Base-by-base conservation (phyloP, 2,113 vertebrate genomes). In the Herpetotheres cachinnans region DNA sequence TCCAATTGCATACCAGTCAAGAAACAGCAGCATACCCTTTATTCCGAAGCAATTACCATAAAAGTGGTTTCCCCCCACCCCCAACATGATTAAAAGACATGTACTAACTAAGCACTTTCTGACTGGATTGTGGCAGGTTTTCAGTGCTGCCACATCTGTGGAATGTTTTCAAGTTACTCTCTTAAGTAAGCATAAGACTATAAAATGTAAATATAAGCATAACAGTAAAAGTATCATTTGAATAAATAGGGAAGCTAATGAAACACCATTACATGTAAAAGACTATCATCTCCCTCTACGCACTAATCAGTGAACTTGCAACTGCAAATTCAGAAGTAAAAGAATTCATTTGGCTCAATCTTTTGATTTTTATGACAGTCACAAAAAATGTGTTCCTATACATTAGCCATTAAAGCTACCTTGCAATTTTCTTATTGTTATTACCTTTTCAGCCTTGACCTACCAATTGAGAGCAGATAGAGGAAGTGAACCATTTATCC, bases 171-270 rank as follows among this genome's bases (percentile, higher is more conserved):
- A n/a, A 97, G 89, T 95, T 95, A 79, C 93, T 88, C 84, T 95
- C 91, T 97, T 97, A 95, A 97, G 95, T 94, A 97, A 96, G 96
- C 78, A 55, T 36, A 66, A 79, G 86, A 34, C 97, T 56, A 95
- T 97, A 95, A 97, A 96, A 91, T 82, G 91, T 94, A 95, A 96
- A 95, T 89, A 94, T 93, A 93, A 95, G 90, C 91, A 82, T 90
- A 93, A 86, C 73, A 96, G 81, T 94, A 87, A 97, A 92, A 93
- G 87, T 70, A 97, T 90, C 95, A 95, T 97, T 94, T 93, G 87
- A 82, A 95, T 93, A 91, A 95, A 95, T 27, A 93, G 93, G 55
- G 50, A 93, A 65, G 78, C 76, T 97, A 97, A 97, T 96, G 94
- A 91, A 95, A 66, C 66, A 82, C 77, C 89, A 97, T 96, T 93